These are phyloP conservation scores for Cylloceria caligata DNA, from an alignment of 2,888 invertebrate genomes.

Conservation along the genomic window DNA sequence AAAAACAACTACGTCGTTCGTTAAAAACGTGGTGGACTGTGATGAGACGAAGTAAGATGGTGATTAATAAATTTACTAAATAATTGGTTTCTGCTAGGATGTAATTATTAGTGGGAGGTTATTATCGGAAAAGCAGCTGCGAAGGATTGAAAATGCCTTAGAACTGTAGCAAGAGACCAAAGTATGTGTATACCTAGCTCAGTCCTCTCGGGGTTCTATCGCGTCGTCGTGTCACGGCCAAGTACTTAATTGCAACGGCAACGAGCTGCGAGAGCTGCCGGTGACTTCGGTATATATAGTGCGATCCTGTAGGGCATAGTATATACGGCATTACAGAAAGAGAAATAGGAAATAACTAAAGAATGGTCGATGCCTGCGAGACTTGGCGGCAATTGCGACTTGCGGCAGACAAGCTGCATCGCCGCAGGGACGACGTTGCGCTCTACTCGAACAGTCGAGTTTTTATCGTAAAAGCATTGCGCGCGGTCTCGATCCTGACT, in stretches of 20 bases:
- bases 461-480: constrained; percentile 34
- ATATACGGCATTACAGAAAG: constrained; percentile 41
- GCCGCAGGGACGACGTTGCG: constrained; percentile 47
- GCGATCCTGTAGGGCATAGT: constrained; percentile 5
- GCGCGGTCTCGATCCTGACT: constrained; percentile 54
- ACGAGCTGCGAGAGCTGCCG: constrained; percentile 59
- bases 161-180: constrained; percentile 24
- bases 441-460: constrained; percentile 21
- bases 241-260: constrained; percentile 64
- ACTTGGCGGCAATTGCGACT: constrained; percentile 56
- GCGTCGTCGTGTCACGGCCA: constrained; percentile 62
- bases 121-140: constrained; percentile 65
- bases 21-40: neutral
- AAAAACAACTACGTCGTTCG: neutral
- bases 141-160: constrained; percentile 57
- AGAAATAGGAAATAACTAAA: constrained; percentile 59
- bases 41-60: neutral
- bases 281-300: constrained; percentile 48
- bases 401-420: constrained; percentile 32
- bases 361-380: constrained; percentile 50
- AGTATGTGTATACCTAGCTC: constrained; percentile 24
- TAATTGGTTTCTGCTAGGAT: constrained; percentile 54
- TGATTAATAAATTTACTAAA: constrained; percentile 59
- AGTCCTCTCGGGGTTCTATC: constrained; percentile 12
- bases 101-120: constrained; percentile 59